Percentiles rank a stretch among this genome's conserved stretches.
Evolutionary conservation across 2,113 vertebrate genomes (phyloP).

Genomic region (Cyanoderma ruficeps): DNA sequence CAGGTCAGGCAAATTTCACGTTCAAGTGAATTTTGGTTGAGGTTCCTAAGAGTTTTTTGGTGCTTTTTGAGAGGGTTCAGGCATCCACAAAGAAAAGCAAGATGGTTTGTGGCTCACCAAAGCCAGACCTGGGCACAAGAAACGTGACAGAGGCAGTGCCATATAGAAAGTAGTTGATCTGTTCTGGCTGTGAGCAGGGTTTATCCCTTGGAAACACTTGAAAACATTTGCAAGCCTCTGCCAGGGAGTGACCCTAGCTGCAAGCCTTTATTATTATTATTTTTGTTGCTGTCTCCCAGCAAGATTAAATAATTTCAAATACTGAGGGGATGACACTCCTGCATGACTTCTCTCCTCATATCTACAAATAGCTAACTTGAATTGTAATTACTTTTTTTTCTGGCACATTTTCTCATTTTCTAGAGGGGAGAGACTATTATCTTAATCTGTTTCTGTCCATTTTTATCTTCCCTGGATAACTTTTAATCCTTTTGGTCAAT

Average conservation of each 20-base stretch:
- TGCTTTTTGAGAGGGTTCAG: neutral
- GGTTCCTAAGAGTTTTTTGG: neutral
- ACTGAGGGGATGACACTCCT: slow-evolving; percentile 12
- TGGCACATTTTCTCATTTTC: slow-evolving; percentile 20
- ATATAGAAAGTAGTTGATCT: neutral
- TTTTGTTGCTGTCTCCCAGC: slow-evolving; percentile 39
- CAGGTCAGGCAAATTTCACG: slow-evolving; percentile 11
- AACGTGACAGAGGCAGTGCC: neutral
- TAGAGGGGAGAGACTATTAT: neutral
- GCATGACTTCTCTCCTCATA: slow-evolving; percentile 5
- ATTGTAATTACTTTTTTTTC: slow-evolving; percentile 8
- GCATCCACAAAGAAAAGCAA: neutral
- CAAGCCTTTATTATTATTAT: slow-evolving; percentile 12
- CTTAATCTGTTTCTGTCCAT: neutral
- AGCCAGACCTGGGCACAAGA: neutral
- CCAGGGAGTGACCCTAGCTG: neutral
- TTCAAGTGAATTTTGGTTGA: neutral
- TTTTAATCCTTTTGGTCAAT: slow-evolving; percentile 1
- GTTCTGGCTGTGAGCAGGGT: neutral
- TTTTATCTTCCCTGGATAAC: slow-evolving; percentile 2
- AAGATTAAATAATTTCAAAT: slow-evolving; percentile 48
- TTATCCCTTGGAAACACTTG: neutral
- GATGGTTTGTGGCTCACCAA: neutral
- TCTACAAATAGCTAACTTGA: slow-evolving; percentile 27
- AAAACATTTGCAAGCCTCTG: neutral